Evolutionary conservation across 2,113 vertebrate species (phyloP).

Genomic region (Cygnus buccinator): DNA sequence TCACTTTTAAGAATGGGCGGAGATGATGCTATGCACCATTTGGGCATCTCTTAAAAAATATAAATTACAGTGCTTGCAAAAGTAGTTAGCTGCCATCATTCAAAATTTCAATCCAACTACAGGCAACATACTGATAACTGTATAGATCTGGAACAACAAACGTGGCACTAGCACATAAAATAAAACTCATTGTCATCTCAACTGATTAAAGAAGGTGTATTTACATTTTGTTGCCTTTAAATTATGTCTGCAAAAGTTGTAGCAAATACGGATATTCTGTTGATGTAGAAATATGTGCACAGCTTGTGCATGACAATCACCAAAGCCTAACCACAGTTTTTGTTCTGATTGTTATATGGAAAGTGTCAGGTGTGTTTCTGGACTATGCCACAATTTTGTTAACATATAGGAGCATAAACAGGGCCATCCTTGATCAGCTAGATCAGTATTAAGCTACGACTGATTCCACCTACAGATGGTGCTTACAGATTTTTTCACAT

Average conservation of each 20-base stretch:
- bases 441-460: not conserved
- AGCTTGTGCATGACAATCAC: not conserved
- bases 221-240: conserved; percentile 38
- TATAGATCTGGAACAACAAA: conserved; percentile 59
- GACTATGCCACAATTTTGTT: not conserved
- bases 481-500: not conserved
- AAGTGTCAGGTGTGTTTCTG: not conserved
- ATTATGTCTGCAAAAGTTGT: conserved; percentile 19
- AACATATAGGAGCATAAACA: not conserved
- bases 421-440: not conserved
- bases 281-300: not conserved
- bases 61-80: conserved; percentile 41
- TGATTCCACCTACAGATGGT: not conserved
- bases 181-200: conserved; percentile 51
- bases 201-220: conserved; percentile 26
- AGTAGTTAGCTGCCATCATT: conserved; percentile 41
- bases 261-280: not conserved
- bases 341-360: not conserved
- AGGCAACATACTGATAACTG: conserved; percentile 51
- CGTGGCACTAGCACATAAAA: conserved; percentile 44
- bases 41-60: conserved; percentile 63
- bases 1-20: not conserved
- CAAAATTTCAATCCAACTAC: conserved; percentile 52
- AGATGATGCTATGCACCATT: not conserved
- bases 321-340: not conserved